Conservation (phyloP, 2,797 vertebrate genomes). For the Melanitta fusca region DNA sequence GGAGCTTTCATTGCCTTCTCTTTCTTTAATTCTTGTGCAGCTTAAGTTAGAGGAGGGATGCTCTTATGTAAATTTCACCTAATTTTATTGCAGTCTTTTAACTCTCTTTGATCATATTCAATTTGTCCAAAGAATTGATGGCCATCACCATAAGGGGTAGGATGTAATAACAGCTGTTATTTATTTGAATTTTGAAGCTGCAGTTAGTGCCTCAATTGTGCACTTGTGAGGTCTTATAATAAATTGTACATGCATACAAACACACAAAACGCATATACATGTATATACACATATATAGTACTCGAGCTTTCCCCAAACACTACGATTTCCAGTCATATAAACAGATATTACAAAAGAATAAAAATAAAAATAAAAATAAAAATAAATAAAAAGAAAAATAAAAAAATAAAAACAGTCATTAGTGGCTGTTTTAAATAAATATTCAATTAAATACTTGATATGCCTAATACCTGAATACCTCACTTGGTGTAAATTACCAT, state of each 20-base stretch:
- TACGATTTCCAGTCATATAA: neutral
- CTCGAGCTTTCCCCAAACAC: neutral
- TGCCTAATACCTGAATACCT: neutral
- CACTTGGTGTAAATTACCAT: neutral
- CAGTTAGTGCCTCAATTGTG: neutral
- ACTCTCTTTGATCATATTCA: neutral
- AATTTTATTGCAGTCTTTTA: neutral
- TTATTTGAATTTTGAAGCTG: neutral
- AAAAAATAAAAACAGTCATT: neutral
- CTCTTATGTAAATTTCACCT: neutral
- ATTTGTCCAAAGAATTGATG: neutral
- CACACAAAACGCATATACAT: accelerated
- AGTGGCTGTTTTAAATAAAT: neutral
- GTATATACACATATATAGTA: neutral
- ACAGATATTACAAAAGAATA: neutral
- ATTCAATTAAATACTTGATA: neutral
- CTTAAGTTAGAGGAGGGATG: neutral
- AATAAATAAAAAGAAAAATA: neutral
- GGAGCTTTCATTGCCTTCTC: neutral
- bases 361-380: neutral
- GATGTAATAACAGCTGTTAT: neutral
- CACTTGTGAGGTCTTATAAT: neutral
- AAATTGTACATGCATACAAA: neutral
- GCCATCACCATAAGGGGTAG: neutral
- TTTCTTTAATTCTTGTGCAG: neutral